A percentile compares a stretch with the other conserved stretches of the same genome.
Conservation (phyloP, 2,888 invertebrate genomes). For the Eupithecia pulchellata region DNA sequence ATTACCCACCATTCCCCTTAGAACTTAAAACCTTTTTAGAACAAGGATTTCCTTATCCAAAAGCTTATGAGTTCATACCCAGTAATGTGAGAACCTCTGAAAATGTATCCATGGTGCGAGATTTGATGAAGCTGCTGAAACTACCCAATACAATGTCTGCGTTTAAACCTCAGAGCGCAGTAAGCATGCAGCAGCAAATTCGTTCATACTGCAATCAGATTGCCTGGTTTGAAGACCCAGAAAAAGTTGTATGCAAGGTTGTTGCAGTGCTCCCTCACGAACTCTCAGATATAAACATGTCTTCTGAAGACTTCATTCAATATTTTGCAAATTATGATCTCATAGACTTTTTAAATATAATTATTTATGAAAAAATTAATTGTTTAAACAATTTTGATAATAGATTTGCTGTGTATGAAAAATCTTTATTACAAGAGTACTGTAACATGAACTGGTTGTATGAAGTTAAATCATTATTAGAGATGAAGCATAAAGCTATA, state of each 20-base stretch:
- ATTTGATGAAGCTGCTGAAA: slow-evolving; percentile 82
- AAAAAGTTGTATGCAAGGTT: slow-evolving; percentile 80
- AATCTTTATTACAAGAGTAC: slow-evolving; percentile 80
- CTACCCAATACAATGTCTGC: slow-evolving; percentile 77
- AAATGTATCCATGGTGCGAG: slow-evolving; percentile 79
- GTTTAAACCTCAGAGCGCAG: slow-evolving; percentile 75
- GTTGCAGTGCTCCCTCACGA: slow-evolving; percentile 73
- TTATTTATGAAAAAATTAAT: slow-evolving; percentile 84
- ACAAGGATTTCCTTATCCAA: slow-evolving; percentile 82
- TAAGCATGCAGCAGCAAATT: slow-evolving; percentile 76
- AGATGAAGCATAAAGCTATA: slow-evolving; percentile 70
- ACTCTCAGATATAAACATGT: slow-evolving; percentile 69
- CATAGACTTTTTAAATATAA: slow-evolving; percentile 82
- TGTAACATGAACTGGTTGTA: slow-evolving; percentile 86
- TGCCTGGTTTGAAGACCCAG: slow-evolving; percentile 77
- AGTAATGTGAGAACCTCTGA: slow-evolving; percentile 83
- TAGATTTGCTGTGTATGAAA: slow-evolving; percentile 85
- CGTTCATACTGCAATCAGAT: slow-evolving; percentile 80
- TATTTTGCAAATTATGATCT: slow-evolving; percentile 79
- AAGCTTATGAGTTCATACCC: slow-evolving; percentile 88
- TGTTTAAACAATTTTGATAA: slow-evolving; percentile 75
- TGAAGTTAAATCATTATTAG: slow-evolving; percentile 61
- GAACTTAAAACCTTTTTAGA: slow-evolving; percentile 86
- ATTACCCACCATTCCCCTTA: slow-evolving; percentile 87
- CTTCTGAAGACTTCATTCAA: slow-evolving; percentile 65